Base-by-base conservation (phyloP, 1,140 invertebrate genomes). In the Hylaeus anthracinus region DNA sequence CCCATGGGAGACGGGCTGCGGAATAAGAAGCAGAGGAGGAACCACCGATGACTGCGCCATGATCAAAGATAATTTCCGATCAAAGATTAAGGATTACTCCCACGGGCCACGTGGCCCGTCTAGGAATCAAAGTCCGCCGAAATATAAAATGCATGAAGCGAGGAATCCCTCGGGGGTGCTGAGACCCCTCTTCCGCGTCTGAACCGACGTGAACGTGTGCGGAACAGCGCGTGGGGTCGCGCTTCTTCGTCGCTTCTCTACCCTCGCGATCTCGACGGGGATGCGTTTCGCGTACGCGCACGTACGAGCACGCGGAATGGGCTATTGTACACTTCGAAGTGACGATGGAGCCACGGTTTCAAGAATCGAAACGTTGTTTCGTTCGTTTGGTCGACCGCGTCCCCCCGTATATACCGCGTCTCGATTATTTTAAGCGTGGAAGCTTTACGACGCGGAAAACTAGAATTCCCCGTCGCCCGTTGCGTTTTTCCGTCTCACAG, bases 91-190 rank as follows among this genome's bases (percentile, higher is more conserved):
- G 86, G 89, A 91, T 92, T 86, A 88, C 87, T 90, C 90, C 85
- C 85, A 71, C 72, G 88, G 83, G 87, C 56, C 79, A 63, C 76
- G 79, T 83, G 91, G 87, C 86, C 85, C 86, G 88, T 90, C 86
- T 86, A 79, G 84, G 91, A 92, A 92, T 92, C 91, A 92, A 92
- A 92, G 91, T 89, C 92, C 82, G 78, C 61, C 77, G 86, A 90
- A 92, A 92, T 92, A 92, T 91, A 92, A 92, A 92, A 92, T 92
- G 92, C 90, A 92, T 92, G 92, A 92, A 91, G 87, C 87, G 83
- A 78, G 72, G 9, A 90, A 90, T 92, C 91, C 88, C 91, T 65
- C 0, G 67, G 65, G 90, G 87, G 86, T 84, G 67, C 77, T 74
- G 26, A 37, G 70, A 73, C 41, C 53, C 53, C 10, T 10, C 8